A percentile compares a stretch with the other conserved stretches of the same genome.
Evolutionary conservation across 1,140 invertebrate genomes (phyloP).

Genomic region (Cardiocondyla obscurior): DNA sequence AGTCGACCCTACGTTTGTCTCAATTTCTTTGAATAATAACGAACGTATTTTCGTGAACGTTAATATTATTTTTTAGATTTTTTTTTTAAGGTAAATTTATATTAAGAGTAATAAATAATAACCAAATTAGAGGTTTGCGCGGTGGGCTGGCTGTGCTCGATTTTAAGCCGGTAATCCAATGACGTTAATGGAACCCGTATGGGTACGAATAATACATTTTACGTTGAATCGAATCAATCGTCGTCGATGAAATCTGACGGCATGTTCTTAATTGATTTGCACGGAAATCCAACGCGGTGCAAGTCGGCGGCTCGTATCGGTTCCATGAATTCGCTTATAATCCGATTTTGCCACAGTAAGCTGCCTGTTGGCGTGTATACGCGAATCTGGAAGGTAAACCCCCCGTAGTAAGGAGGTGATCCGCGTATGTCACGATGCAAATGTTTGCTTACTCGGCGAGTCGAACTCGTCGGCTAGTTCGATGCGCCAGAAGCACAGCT

Average conservation of each 20-base stretch:
- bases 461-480: conserved; percentile 54
- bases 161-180: neutral
- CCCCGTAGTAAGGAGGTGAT: conserved; percentile 71
- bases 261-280: conserved; percentile 68
- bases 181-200: neutral
- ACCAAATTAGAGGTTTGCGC: conserved; percentile 1
- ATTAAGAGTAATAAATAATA: neutral
- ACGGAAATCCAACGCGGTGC: conserved; percentile 40
- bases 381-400: conserved; percentile 77
- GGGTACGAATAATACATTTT: neutral
- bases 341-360: conserved; percentile 76
- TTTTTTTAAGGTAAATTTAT: no score
- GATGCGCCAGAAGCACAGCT: conserved; percentile 2
- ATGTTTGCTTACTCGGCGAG: conserved; percentile 74
- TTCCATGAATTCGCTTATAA: conserved; percentile 69
- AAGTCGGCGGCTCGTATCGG: conserved; percentile 56
- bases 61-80: no score
- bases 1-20: neutral
- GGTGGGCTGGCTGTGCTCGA: no score
- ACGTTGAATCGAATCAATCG: conserved; percentile 27
- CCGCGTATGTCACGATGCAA: conserved; percentile 73
- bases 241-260: conserved; percentile 10
- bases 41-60: neutral
- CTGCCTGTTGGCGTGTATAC: conserved; percentile 72
- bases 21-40: neutral